Conservation (phyloP, 2,113 vertebrate species). For the Lynx canadensis region DNA sequence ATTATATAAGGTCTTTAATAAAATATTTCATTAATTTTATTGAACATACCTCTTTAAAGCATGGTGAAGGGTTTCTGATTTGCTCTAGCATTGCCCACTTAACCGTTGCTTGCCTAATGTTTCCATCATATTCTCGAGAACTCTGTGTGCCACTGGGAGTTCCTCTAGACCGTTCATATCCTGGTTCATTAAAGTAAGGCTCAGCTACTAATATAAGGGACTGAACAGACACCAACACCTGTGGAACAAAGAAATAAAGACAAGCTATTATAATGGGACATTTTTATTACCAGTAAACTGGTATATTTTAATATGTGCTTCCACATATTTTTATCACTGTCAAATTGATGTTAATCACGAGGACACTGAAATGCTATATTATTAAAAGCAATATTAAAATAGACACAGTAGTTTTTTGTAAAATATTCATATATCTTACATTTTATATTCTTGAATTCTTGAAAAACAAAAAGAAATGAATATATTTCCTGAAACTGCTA, state of each 20-base stretch:
- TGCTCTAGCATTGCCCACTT: constrained; percentile 99
- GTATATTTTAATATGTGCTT: not conserved
- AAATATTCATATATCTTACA: not conserved
- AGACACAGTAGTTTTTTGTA: not conserved
- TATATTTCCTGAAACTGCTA: not conserved
- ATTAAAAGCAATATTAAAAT: constrained; percentile 49
- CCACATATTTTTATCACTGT: not conserved
- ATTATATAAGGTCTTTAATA: not conserved
- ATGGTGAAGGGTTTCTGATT: constrained; percentile 96
- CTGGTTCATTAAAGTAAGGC: constrained; percentile 98
- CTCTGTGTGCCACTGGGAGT: constrained; percentile 98
- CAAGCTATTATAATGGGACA: not conserved
- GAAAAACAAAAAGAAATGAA: not conserved
- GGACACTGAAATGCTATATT: not conserved
- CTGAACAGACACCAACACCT: constrained; percentile 99
- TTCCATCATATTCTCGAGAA: constrained; percentile 97
- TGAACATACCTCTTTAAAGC: constrained; percentile 96
- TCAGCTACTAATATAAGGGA: constrained; percentile 98
- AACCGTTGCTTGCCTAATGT: constrained; percentile 97
- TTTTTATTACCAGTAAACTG: not conserved
- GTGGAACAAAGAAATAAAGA: constrained; percentile 52
- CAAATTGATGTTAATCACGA: not conserved
- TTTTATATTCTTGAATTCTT: not conserved
- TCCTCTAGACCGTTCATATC: constrained; percentile 96
- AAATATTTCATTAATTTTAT: not conserved